Base-by-base conservation (phyloP, 1,140 invertebrate genomes). In the Drosophila kurseongensis region DNA sequence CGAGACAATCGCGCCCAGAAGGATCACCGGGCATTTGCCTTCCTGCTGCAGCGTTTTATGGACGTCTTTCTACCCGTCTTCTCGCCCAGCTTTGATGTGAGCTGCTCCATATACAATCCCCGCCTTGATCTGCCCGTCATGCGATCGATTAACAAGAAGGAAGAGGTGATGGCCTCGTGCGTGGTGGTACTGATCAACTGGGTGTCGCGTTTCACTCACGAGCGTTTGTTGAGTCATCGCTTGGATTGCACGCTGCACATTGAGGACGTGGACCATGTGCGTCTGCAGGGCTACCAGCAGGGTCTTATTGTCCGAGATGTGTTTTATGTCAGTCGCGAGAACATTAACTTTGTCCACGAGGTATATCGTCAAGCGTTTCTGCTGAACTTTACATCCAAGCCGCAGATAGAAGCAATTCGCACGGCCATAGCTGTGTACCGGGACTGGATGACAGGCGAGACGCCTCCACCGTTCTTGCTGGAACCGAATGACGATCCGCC, bases 321-420 rank as follows among this genome's bases (percentile, higher is more conserved):
- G 6, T 94, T 99, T 6, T 98, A 97, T 90, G 96, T 97, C 32
- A 96, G 94, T 52, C 94, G 98, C 48, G 97, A 98, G 69, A 98
- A 99, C 92, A 96, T 99, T 4, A 98, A 99, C 93, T 97, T 99
- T 92, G 95, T 98, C 36, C 97, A 99, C 88, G 98, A 99, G 93
- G 94, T 99, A 32, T 97, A 99, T 83, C 94, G 98, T 54, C 98
- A 99, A 93, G 97, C 98, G 16, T 97, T 99, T 93, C 93, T 98
- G 16, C 93, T 99, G 58, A 97, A 97, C 77, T 98, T 98, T 90
- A 95, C 95, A 32, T 81, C 92, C 12, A 91, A 91, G 66, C 60
- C 84, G 1, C 97, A 98, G 91, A 96, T 97, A 6, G 95, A 95
- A 61, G 97, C 98, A 3, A 97, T 98, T 63, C 93, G 97, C 41